Evolutionary conservation across 2,888 invertebrate genomes (phyloP).

Genomic region (Melinaea menophilus): DNA sequence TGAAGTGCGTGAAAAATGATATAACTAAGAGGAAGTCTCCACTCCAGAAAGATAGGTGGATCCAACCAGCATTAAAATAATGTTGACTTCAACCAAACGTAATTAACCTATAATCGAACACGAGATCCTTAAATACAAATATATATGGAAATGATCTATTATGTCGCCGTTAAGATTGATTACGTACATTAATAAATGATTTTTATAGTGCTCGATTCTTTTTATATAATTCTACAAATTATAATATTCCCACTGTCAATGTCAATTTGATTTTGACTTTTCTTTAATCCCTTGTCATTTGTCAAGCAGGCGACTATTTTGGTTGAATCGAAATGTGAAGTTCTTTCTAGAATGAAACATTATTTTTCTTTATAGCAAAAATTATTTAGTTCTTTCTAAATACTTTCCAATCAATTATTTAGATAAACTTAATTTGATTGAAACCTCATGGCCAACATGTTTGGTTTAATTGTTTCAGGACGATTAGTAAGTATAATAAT

Average conservation of each 20-base stretch:
- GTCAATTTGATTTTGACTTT: slow-evolving; percentile 15
- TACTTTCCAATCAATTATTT: slow-evolving; percentile 6
- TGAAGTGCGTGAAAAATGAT: no score
- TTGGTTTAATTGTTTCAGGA: slow-evolving; percentile 87
- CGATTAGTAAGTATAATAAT: slow-evolving; percentile 76
- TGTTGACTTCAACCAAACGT: no score
- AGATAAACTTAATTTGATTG: slow-evolving; percentile 6
- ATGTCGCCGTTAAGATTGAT: no score
- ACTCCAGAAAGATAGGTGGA: no score
- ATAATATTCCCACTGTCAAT: neutral
- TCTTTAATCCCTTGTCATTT: slow-evolving; percentile 9
- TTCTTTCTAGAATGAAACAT: slow-evolving; percentile 37
- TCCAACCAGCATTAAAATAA: no score
- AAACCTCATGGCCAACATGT: slow-evolving; percentile 62
- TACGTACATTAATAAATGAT: no score
- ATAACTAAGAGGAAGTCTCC: no score
- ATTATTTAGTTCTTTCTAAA: slow-evolving; percentile 4
- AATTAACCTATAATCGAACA: no score
- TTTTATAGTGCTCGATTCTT: no score
- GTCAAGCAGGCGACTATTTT: slow-evolving; percentile 1
- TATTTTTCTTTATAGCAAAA: slow-evolving; percentile 19
- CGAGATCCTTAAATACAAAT: no score
- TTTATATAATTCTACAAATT: no score
- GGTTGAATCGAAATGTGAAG: slow-evolving; percentile 26
- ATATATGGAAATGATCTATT: no score